A percentile compares a stretch with the other conserved stretches of the same genome.
Evolutionary conservation across 2,113 vertebrate species (phyloP).

Genomic region (Pseudorhombus dupliciocellatus): DNA sequence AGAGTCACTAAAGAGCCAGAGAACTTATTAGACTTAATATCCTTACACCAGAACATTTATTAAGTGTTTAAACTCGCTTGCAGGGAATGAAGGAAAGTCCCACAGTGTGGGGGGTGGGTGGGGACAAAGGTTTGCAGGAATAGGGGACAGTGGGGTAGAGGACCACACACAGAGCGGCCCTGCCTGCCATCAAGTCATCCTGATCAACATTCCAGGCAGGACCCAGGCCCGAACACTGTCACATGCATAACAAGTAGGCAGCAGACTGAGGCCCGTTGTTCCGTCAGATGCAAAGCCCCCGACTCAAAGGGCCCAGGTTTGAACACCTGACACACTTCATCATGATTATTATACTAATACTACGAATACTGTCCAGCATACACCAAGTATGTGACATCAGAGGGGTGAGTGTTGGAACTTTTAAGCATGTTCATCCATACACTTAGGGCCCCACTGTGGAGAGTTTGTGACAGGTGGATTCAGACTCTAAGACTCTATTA

Average conservation of each 20-base stretch:
- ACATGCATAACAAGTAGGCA: slow-evolving; percentile 60
- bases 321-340: too few species aligned
- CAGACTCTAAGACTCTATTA: too few species aligned
- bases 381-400: too few species aligned
- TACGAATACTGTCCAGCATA: too few species aligned
- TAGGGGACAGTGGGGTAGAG: slow-evolving; percentile 46
- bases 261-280: slow-evolving; percentile 42
- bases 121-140: slow-evolving; percentile 34
- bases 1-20: background rate
- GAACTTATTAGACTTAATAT: background rate
- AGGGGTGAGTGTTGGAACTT: too few species aligned
- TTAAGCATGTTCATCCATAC: too few species aligned
- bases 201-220: slow-evolving; percentile 69
- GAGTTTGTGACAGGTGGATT: too few species aligned
- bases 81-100: slow-evolving; percentile 1
- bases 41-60: background rate
- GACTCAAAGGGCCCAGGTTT: too few species aligned
- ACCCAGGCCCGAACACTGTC: slow-evolving; percentile 32
- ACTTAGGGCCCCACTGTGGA: too few species aligned
- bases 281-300: background rate
- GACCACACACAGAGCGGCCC: slow-evolving; percentile 71
- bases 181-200: slow-evolving; percentile 48
- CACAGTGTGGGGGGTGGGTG: background rate
- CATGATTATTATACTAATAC: too few species aligned
- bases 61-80: background rate